phyloP scores from a whole-genome alignment of 2,113 vertebrate species.

The Apeltes quadracus region DNA sequence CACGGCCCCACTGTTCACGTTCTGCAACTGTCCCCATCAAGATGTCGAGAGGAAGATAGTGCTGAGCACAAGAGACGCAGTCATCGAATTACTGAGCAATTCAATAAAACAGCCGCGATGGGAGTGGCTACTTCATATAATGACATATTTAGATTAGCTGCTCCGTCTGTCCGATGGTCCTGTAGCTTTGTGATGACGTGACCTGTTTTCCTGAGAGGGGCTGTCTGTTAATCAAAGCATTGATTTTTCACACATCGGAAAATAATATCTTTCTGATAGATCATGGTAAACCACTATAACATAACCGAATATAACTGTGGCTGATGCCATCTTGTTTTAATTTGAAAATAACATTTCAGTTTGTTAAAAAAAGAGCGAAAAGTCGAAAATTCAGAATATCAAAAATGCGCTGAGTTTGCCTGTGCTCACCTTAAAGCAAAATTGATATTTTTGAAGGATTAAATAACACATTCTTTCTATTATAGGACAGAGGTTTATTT shows the following conservation, averaged over 20 bases:
- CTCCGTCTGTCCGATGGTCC: slow-evolving; percentile 31
- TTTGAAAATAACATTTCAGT: neutral
- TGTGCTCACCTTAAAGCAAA: neutral
- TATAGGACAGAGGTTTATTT: neutral
- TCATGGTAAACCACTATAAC: neutral
- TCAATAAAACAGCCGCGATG: slow-evolving; percentile 43
- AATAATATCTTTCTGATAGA: neutral
- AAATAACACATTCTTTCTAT: neutral
- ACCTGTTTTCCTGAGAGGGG: neutral
- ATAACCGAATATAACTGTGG: neutral
- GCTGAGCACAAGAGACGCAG: slow-evolving; percentile 29
- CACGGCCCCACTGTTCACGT: neutral
- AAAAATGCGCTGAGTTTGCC: neutral
- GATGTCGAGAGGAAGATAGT: slow-evolving; percentile 22
- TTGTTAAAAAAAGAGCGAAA: neutral
- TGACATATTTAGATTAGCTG: slow-evolving; percentile 38
- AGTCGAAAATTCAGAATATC: neutral
- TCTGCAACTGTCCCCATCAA: neutral
- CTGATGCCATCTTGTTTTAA: neutral
- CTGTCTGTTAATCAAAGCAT: neutral
- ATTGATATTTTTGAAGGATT: neutral
- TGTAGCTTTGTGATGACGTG: slow-evolving; percentile 6
- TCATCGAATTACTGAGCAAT: slow-evolving; percentile 48
- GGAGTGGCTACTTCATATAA: slow-evolving; percentile 44
- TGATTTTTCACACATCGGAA: slow-evolving; percentile 1